Conservation (phyloP, 2,888 invertebrate species). For the Eupithecia abbreviata region DNA sequence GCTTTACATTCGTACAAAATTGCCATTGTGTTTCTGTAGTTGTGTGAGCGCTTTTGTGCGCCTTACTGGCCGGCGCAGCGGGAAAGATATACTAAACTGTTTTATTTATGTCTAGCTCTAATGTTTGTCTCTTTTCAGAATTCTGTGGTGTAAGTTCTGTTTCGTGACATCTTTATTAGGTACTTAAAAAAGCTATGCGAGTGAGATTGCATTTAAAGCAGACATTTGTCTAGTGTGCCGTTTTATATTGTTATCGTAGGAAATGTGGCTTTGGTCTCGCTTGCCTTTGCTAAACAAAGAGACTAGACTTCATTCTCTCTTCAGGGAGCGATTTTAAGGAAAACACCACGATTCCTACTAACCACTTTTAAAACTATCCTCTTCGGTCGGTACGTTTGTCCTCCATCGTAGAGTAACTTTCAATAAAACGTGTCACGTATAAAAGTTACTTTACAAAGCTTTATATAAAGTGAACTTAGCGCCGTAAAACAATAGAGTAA, state of each 20-base stretch:
- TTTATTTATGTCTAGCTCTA: slow-evolving; percentile 28
- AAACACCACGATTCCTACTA: slow-evolving; percentile 59
- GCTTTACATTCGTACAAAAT: slow-evolving; percentile 69
- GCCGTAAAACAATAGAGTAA: slow-evolving; percentile 58
- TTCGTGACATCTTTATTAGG: not conserved
- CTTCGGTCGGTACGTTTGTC: slow-evolving; percentile 48
- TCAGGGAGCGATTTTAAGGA: slow-evolving; percentile 66
- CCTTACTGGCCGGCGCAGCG: slow-evolving; percentile 38
- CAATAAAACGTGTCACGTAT: slow-evolving; percentile 60
- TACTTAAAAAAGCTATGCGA: slow-evolving; percentile 3
- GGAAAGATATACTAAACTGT: slow-evolving; percentile 38
- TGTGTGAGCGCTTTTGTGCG: slow-evolving; percentile 44
- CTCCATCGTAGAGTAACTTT: slow-evolving; percentile 52
- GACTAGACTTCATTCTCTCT: slow-evolving; percentile 60
- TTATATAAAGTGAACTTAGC: slow-evolving; percentile 55
- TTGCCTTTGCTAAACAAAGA: slow-evolving; percentile 64
- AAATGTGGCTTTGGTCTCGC: slow-evolving; percentile 62
- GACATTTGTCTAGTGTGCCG: slow-evolving; percentile 56
- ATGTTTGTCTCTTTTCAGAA: slow-evolving; percentile 2
- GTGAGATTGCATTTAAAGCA: not conserved
- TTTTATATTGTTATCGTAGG: slow-evolving; percentile 68
- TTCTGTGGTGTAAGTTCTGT: not conserved
- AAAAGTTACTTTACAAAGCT: slow-evolving; percentile 54
- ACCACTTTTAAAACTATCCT: slow-evolving; percentile 47
- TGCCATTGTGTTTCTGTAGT: slow-evolving; percentile 57